Evolutionary conservation across 2,888 invertebrate species (phyloP).

Genomic region (Agrenia bidenticulata): DNA sequence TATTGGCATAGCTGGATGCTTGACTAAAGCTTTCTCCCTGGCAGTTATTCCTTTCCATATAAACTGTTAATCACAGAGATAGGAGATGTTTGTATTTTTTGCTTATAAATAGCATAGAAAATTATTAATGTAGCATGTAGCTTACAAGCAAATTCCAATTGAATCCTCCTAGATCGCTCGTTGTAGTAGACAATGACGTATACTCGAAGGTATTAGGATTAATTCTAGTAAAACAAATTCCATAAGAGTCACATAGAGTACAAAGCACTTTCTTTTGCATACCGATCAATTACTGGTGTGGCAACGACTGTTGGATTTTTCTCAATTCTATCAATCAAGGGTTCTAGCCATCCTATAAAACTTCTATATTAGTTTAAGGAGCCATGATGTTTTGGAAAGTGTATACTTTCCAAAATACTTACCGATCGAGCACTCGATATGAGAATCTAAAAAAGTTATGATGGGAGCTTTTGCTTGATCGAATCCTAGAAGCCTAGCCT

Average conservation of each 20-base stretch:
- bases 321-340: conserved; percentile 21
- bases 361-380: too few species aligned
- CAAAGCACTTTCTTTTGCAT: too few species aligned
- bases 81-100: neutral
- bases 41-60: neutral
- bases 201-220: conserved; percentile 20
- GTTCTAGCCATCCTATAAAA: conserved; percentile 25
- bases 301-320: conserved; percentile 19
- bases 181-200: conserved; percentile 10
- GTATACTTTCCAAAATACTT: too few species aligned
- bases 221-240: too few species aligned
- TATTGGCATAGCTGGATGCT: conserved; percentile 19
- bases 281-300: conserved; percentile 20
- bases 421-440: conserved; percentile 84
- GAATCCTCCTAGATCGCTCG: conserved; percentile 24
- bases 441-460: conserved; percentile 94
- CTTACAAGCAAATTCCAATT: conserved; percentile 17
- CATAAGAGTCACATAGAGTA: too few species aligned
- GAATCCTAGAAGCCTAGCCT: conserved; percentile 87
- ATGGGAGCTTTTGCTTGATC: conserved; percentile 81
- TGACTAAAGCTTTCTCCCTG: neutral
- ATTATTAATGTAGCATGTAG: too few species aligned
- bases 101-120: neutral
- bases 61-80: neutral
- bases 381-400: too few species aligned